Base-by-base conservation (phyloP, 2,888 invertebrate genomes). In the Pseudanteris insignis region DNA sequence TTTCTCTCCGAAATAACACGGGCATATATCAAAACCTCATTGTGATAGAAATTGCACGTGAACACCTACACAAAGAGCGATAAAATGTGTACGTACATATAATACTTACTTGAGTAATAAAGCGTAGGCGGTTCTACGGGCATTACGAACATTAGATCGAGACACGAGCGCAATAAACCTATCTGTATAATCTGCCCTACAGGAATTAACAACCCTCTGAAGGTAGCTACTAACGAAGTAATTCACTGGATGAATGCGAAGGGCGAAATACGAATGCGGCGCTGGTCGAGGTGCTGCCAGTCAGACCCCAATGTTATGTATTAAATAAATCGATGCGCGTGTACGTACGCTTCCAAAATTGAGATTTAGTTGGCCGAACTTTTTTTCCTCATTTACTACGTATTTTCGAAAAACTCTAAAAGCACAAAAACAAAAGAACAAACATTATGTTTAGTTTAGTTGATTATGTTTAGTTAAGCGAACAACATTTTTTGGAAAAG, bases 151-250 rank as follows among this genome's bases (percentile, higher is more conserved):
- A 79, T 78, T 79, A 79, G 78, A 79, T 79, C 75, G 79, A 78
- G 79, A 79, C 79, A 76, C 79, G 77, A 76, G 75, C 76, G 78
- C 79, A 79, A 79, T 79, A 79, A 79, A 79, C 78, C 79, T 79
- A 79, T 79, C 79, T 78, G 79, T 79, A 79, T 79, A 79, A 79
- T 79, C 79, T 79, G 79, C 78, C 79, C 79, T 77, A 77, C 76
- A 79, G 79, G 78, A 79, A 79, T 79, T 79, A 79, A 79, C 78
- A 79, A 78, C 79, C 79, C 78, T 79, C 77, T 75, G 78, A 79
- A 78, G 79, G 78, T 78, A 76, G 79, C 79, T 78, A 79, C 79
- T 79, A 79, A 79, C 78, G 79, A 79, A 79, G 79, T 79, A 78
- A 79, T 79, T 79, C 79, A 79, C 78, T 79, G 78, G 77, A 79